A percentile compares a stretch with the other conserved stretches of the same genome.
phyloP scores from a whole-genome alignment of 2,797 vertebrate species.

The Phoeniculus purpureus region DNA sequence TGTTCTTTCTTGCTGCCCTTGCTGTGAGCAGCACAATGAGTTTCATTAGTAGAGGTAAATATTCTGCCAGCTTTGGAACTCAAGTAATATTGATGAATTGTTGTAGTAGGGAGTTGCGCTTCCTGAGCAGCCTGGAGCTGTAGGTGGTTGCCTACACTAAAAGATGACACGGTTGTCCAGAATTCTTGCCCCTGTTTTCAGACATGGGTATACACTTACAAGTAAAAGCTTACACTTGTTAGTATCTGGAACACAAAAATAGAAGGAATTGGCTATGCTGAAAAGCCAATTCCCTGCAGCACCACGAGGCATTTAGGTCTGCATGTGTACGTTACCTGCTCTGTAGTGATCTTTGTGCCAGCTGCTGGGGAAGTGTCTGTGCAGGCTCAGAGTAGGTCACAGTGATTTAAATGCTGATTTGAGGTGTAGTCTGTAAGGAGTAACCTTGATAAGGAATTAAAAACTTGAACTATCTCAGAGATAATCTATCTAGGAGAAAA shows the following conservation, averaged over 20 bases:
- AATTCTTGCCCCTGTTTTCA: not conserved
- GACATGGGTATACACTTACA: accelerated
- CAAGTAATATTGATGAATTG: accelerated
- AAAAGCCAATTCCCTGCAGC: not conserved
- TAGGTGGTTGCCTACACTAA: not conserved
- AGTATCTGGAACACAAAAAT: not conserved
- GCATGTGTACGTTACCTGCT: accelerated
- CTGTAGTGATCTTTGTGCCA: accelerated
- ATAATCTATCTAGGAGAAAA: accelerated
- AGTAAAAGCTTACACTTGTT: not conserved
- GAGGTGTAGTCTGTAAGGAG: not conserved
- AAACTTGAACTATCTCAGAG: accelerated
- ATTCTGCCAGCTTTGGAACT: not conserved
- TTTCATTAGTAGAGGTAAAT: not conserved
- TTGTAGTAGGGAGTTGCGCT: not conserved
- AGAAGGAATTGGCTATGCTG: not conserved
- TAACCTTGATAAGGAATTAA: not conserved
- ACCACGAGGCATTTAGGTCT: accelerated
- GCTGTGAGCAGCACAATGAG: not conserved
- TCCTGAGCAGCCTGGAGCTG: not conserved
- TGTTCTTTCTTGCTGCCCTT: not conserved
- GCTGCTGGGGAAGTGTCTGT: not conserved
- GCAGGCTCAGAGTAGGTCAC: accelerated
- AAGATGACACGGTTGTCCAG: not conserved
- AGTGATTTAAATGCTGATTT: not conserved